phyloP scores from a whole-genome alignment of 2,888 invertebrate genomes.

The Trachelus stipa region DNA sequence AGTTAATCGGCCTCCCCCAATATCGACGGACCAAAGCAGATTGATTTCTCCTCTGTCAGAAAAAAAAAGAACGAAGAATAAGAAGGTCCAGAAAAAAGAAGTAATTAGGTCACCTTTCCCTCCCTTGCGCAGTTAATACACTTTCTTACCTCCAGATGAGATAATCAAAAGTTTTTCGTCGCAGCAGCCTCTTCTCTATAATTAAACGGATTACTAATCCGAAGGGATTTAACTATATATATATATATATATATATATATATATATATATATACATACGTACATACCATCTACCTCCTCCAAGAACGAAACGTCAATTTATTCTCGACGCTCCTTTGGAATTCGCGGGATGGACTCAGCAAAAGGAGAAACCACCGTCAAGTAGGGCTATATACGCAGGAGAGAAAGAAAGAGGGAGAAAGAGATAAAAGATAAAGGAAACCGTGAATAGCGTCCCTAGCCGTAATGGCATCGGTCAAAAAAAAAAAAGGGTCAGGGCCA shows the following conservation, averaged over 20 bases:
- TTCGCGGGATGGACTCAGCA: neutral
- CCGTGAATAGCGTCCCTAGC: neutral
- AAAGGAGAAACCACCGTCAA: neutral
- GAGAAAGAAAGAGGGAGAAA: neutral
- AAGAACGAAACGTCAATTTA: neutral
- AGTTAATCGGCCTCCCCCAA: too few relatives aligned
- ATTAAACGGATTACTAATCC: conserved; percentile 3
- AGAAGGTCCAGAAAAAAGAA: neutral
- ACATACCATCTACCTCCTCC: neutral
- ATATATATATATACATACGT: too few relatives aligned
- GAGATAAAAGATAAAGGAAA: neutral
- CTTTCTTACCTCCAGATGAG: neutral
- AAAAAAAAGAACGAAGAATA: neutral
- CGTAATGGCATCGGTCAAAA: neutral
- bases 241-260: neutral
- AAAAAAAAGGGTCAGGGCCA: neutral
- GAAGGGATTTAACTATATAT: neutral
- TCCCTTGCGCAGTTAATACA: neutral
- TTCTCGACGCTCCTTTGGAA: neutral
- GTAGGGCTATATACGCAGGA: neutral
- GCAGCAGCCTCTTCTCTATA: neutral
- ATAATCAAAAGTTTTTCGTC: conserved; percentile 1
- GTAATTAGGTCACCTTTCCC: neutral
- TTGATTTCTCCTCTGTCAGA: neutral
- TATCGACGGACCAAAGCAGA: neutral